Base-by-base conservation (phyloP, 2,888 invertebrate species). In the Phengaris arion region DNA sequence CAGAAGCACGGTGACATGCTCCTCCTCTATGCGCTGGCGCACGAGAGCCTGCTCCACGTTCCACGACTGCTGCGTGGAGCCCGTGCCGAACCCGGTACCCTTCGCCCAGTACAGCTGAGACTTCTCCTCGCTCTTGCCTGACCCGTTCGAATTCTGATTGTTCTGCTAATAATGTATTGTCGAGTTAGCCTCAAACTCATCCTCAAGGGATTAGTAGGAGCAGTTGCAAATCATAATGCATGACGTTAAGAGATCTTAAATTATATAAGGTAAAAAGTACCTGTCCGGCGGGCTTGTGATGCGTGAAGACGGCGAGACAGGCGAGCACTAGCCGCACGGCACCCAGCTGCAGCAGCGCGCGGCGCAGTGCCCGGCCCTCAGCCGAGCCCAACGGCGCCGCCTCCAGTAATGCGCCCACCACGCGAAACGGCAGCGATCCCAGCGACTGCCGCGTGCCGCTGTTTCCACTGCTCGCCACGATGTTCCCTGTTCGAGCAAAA, bases 41-140 rank as follows among this genome's bases (percentile, higher is more conserved):
- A 97, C 90, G 74, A 99, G 90, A n/a, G 98, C 98, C 85, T 98
- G 98, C 85, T 99, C 98, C 57, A 99, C 98, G 89, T 99, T 98
- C 99, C 99, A 99, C 70, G 98, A 98, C 87, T 98, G 98, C 79
- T 97, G 97, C 12, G 98, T 99, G 45, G 98, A 98, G 46, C 99
- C 99, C 0, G 98, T 98, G 74, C 99, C 99, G 90, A 98, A 99
- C 1, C 99, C 99, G 3, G 99, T 99, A 68, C 98, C 98, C 88
- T 99, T 98, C 0, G 98, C 98, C 98, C 98, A 98, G 89, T 98
- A 98, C 80, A 96, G 92, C 84, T 97, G 97, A 57, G 95, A 95
- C 84, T 96, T 96, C 80, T 97, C 96, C 82, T 96, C 95, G 48
- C 94, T 93, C 79, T 94, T 94, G 78, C 94, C 92, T 2, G 85